Percentiles rank a stretch among this genome's conserved stretches.
These are phyloP conservation scores for Anhinga anhinga DNA, from an alignment of 2,113 vertebrate species.

Conservation along the genomic window DNA sequence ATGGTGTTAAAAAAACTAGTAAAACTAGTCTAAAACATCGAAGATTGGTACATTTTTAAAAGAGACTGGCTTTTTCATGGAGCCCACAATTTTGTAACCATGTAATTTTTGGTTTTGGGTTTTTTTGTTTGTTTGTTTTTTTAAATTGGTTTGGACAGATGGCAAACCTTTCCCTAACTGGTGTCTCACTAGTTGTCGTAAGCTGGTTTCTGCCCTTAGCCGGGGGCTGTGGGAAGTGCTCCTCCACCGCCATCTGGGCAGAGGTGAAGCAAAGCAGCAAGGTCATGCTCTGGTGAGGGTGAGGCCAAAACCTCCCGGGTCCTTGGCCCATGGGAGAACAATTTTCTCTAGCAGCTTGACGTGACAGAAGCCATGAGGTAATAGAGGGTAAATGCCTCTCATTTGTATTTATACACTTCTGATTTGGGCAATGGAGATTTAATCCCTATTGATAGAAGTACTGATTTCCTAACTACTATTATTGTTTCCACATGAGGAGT, in stretches of 20 bases:
- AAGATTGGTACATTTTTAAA: background rate
- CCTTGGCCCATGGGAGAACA: background rate
- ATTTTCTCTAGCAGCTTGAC: background rate
- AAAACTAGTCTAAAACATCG: background rate
- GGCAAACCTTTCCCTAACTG: background rate
- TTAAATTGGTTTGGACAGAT: background rate
- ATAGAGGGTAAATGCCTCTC: background rate
- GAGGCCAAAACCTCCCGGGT: background rate
- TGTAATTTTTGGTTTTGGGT: background rate
- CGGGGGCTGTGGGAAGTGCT: background rate
- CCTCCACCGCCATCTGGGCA: accelerated
- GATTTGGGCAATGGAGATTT: background rate
- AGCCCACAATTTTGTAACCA: background rate
- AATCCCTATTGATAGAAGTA: background rate
- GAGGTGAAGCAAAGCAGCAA: background rate
- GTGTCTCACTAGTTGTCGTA: background rate
- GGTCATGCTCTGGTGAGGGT: background rate
- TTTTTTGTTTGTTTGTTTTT: background rate
- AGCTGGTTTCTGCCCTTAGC: background rate
- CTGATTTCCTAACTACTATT: background rate
- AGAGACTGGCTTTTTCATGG: background rate
- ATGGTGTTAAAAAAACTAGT: background rate
- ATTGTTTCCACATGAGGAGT: background rate
- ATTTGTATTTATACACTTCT: background rate
- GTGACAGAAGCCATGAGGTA: background rate